These are phyloP conservation scores for Torymus tubicola DNA, from an alignment of 2,888 invertebrate species.

Conservation along the genomic window DNA sequence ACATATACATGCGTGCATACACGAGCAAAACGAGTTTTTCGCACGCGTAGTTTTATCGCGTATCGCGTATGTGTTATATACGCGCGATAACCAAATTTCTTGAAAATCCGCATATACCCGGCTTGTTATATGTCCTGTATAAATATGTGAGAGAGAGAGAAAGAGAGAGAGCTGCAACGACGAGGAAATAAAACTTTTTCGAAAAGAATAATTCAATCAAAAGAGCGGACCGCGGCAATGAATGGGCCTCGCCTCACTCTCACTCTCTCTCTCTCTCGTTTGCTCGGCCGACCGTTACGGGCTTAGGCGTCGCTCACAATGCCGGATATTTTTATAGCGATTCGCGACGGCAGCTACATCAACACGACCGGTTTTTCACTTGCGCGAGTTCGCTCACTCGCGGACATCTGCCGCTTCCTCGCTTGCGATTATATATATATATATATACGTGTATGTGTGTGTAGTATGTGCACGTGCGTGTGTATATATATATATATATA, in stretches of 20 bases:
- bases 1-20: too few species aligned
- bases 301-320: constrained; percentile 71
- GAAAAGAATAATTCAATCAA: constrained; percentile 62
- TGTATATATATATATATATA: constrained; percentile 6
- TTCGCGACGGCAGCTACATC: constrained; percentile 76
- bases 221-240: constrained; percentile 58
- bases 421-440: constrained; percentile 27
- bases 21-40: constrained; percentile 47
- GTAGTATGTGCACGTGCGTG: constrained; percentile 27
- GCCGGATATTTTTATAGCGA: constrained; percentile 76
- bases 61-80: too few species aligned
- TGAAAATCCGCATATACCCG: constrained; percentile 29
- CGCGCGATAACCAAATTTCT: constrained; percentile 39
- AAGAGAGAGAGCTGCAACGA: constrained; percentile 57
- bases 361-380: constrained; percentile 76
- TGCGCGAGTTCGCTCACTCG: constrained; percentile 62
- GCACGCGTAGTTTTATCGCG: background rate
- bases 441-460: background rate
- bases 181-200: constrained; percentile 61
- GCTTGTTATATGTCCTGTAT: background rate
- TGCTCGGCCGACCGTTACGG: constrained; percentile 65
- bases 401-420: constrained; percentile 74
- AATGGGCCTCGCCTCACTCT: constrained; percentile 37
- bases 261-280: constrained; percentile 9
- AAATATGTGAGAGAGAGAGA: constrained; percentile 28